Conservation (phyloP, 53 echinoderm and acorn worm genomes). For the Mesocentrotus franciscanus region DNA sequence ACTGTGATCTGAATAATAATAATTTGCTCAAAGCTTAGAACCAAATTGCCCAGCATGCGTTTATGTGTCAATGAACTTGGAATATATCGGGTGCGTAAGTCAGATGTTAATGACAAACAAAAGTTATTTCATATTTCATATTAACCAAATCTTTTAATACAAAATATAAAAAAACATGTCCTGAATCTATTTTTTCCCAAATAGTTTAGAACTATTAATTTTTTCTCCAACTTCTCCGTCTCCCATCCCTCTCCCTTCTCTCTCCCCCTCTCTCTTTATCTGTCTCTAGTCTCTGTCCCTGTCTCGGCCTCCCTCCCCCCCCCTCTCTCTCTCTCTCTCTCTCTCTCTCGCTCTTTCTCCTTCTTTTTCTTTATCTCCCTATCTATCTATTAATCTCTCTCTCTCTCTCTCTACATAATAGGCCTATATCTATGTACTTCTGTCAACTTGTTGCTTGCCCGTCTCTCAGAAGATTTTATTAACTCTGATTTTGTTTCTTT, state of each 20-base stretch:
- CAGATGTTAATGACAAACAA: too few species aligned
- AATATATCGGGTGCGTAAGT: too few species aligned
- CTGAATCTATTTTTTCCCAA: too few species aligned
- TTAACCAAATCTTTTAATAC: too few species aligned
- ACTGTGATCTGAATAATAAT: too few species aligned
- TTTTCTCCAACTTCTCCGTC: neutral
- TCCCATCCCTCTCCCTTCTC: neutral
- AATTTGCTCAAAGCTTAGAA: too few species aligned
- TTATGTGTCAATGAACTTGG: too few species aligned
- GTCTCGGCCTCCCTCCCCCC: neutral
- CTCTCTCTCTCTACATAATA: neutral
- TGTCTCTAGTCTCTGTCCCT: neutral
- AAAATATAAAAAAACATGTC: too few species aligned
- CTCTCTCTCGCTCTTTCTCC: neutral
- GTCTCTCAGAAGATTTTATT: neutral
- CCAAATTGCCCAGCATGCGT: too few species aligned
- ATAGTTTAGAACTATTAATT: too few species aligned
- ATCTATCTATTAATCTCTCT: neutral
- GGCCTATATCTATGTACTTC: too few species aligned
- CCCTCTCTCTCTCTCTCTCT: neutral
- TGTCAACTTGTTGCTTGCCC: neutral
- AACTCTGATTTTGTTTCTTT: neutral
- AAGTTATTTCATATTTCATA: too few species aligned
- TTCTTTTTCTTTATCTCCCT: neutral
- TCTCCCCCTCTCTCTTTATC: neutral